Base-by-base conservation (phyloP, 2,113 vertebrate species). In the Melanocharis versteri region DNA sequence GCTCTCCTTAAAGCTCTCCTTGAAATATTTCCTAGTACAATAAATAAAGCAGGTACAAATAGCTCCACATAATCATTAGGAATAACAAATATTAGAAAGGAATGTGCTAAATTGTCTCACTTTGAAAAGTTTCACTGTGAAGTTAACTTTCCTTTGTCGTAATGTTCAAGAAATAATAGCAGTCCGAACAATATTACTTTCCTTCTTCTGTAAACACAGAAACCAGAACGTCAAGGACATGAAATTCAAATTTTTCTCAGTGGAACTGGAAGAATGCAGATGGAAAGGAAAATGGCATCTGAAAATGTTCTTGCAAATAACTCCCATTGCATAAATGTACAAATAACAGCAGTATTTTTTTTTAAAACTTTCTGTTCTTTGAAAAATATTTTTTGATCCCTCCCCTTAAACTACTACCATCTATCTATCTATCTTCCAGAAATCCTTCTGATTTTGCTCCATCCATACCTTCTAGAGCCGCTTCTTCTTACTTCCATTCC, bases 41-140 rank as follows among this genome's bases (percentile, higher is more conserved):
- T 93, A 97, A 97, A 95, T 92, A 92, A 95, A 95, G 57, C 30
- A 69, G 45, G 35, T 10, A 15, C 23, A 90, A 96, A 79, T 62
- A 79, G 75, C 79, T 62, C 48, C 37, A 66, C 4, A 9, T 86
- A 92, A 57, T 70, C 24, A 90, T 27, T 56, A 61, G 9, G 21
- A 87, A 87, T 47, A 71, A 33, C 44, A 87, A 87, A 45, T 48
- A 78, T 40, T 45, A 66, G 18, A 70, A 87, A 87, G 8, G 37
- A 86, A 89, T 37, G 11, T 73, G 53, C 28, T 75, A 64, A 89
- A 87, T 3, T 27, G 27, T 64, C 44, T 77, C 6, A 4, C 14
- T 78, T 76, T 65, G 7, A 58, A 57, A 35, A 89, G 22, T 47
- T 62, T 64, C 19, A 33, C 35, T 56, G 23, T 45, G 81, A 87